Base-by-base conservation (phyloP, 2,888 invertebrate species). In the Dicranocentrus wangi region DNA sequence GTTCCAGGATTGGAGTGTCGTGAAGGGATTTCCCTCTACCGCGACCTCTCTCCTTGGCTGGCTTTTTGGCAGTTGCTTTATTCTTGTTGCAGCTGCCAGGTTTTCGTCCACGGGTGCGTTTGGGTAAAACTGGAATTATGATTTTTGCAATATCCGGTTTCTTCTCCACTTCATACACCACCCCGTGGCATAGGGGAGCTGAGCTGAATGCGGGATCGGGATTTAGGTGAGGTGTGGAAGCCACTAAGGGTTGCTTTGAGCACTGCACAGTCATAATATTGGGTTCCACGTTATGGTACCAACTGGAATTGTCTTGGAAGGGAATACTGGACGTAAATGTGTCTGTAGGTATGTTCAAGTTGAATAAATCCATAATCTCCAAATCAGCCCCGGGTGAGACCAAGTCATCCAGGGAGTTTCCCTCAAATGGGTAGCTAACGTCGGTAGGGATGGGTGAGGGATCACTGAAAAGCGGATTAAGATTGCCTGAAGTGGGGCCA, bases 1-100 rank as follows among this genome's bases (percentile, higher is more conserved):
- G 89, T 91, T 95, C 87, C 0, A 81, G 17, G 2, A 70, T 66
- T 13, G 39, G 8, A 8, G 70, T 76, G 7, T 83, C 78, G 17
- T 80, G 63, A 7, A 68, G 61, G 8, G 80, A 55, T 39, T 78
- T 81, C 55, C 69, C 66, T 42, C 71, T 53, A n/a, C 81, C 69
- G 1, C 76, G 69, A 8, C 72, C 65, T 60, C 70, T 65, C 32
- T 69, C 83, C 13, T 66, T 43, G 21, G 53, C 28, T 8, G 61
- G 23, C 17, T 69, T 72, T 25, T 77, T 77, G 42, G 19, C 23
- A 15, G 7, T 63, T 27, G 17, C 69, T 27, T 15, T 39, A 47
- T 21, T 51, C 53, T 82, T 81, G 27, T 80, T 80, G 19, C 72
- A 80, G 60, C 76, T 81, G 10, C 76, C 77, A 2, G 77, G 81